Base-by-base conservation (phyloP, 2,797 vertebrate genomes). In the Amphiprion clarkii region DNA sequence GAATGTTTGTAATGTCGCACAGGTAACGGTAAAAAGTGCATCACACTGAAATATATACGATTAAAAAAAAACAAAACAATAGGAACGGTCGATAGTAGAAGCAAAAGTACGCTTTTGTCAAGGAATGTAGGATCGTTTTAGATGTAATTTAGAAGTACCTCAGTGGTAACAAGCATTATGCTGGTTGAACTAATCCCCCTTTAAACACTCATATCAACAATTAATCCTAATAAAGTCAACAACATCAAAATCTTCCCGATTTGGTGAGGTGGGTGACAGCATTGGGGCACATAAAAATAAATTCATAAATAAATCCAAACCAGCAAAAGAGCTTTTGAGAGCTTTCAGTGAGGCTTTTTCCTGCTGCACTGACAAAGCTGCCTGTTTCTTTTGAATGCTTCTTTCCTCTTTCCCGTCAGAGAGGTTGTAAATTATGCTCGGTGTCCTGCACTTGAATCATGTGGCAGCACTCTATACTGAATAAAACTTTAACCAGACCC, bases 401-500 rank as follows among this genome's bases (percentile, higher is more conserved):
- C 40, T 49, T 29, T 14, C n/a, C 29, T 68, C 44, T 36, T 23
- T 68, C 17, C 23, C 46, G 27, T 65, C 64, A 56, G 72, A 56
- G 46, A 68, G 23, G 11, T 51, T 74, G 57, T 77, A 67, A 73
- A 63, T 80, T 73, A 76, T 25, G 40, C 36, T 63, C 31, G 46
- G 56, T 56, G 27, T 84, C 69, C 39, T 64, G 44, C 29, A 23
- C 76, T 67, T 48, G 36, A 79, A 59, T 73, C 60, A 61, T 7
- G 36, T 52, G 17, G 59, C 31, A 53, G 66, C 33, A 23, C 63
- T 69, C 53, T 64, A n/a, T 58, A 46, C 59, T 57, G 39, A 83
- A 52, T 65, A 25, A 19, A 77, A 74, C 52, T 79, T 78, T 68
- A 79, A 85, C 75, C 71, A 67, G 78, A 44, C 57, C 70, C 31